Evolutionary conservation across 2,113 vertebrate genomes (phyloP), one percentile per base, ranked within the genome.

Genomic region (Danionella cerebrum): DNA sequence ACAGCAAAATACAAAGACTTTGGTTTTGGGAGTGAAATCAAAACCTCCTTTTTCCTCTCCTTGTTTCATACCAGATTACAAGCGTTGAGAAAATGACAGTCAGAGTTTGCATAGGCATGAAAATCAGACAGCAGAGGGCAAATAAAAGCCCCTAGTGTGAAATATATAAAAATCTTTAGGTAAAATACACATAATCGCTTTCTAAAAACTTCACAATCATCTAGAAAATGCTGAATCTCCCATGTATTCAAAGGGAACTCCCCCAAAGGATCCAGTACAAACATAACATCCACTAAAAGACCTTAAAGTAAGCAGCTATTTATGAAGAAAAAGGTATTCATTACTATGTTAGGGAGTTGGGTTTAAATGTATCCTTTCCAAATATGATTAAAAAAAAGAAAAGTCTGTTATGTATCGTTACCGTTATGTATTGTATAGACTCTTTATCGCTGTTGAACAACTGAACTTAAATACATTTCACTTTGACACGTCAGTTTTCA

Each of bases 31-130:
- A n/a, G 29, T 65, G 67, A 76, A 36, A 75, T 67, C 47, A 25
- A 24, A 67, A 57, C 36, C 29, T 68, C 52, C 44, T 66, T 68
- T 41, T 69, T 12, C 31, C 74, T 72, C 76, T 60, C 13, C 60
- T 47, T 72, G 41, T 64, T 70, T 66, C 41, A 50, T 60, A 66
- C 68, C 44, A 51, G 63, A 80, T 68, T 6, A 65, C 29, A 71
- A 72, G 69, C 71, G 79, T 72, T 74, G 55, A 68, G 78, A 7
- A 31, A 70, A 63, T 64, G 63, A 70, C 67, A 70, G 75, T 29
- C 80, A 82, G 19, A 77, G 70, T 80, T 86, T 87, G 87, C 85
- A 87, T 85, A 87, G 83, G 51, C 33, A 60, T 77, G 45, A 74
- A 77, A 70, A 36, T 27, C 2, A 25, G 67, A 44, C 44, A 42